These are phyloP conservation scores for Puntigrus tetrazona DNA, from an alignment of 2,113 vertebrate genomes.

Conservation along the genomic window DNA sequence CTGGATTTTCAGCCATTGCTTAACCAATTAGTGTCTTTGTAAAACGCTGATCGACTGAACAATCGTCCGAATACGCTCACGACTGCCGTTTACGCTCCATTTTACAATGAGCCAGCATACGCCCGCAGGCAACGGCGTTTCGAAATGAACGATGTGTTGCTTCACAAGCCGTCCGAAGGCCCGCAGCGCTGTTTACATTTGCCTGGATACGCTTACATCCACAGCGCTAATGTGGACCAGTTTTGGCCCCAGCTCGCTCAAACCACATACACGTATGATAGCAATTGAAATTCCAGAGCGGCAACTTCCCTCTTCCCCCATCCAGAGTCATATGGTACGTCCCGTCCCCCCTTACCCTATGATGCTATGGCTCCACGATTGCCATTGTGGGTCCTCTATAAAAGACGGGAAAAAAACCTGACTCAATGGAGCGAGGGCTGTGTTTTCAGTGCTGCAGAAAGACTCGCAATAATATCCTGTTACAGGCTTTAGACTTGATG, in stretches of 20 bases:
- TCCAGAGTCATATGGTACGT: slow-evolving; percentile 48
- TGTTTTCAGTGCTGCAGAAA: slow-evolving; percentile 70
- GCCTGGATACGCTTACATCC: slow-evolving; percentile 45
- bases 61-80: neutral
- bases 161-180: slow-evolving; percentile 26
- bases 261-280: slow-evolving; percentile 56
- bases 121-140: neutral
- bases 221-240: slow-evolving; percentile 53
- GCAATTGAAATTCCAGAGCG: slow-evolving; percentile 62
- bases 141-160: slow-evolving; percentile 28
- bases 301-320: slow-evolving; percentile 46
- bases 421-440: slow-evolving; percentile 52
- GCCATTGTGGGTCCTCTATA: slow-evolving; percentile 53
- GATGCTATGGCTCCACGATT: slow-evolving; percentile 50
- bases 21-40: slow-evolving; percentile 15
- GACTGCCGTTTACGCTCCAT: neutral
- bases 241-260: slow-evolving; percentile 49
- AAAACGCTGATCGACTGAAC: neutral
- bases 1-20: neutral
- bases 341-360: neutral
- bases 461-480: slow-evolving; percentile 75
- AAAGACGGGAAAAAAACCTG: slow-evolving; percentile 48
- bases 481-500: slow-evolving; percentile 74
- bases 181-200: slow-evolving; percentile 39
- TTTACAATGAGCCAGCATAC: neutral